Conservation (phyloP, 2,888 invertebrate genomes). For the Pinctada fucata region DNA sequence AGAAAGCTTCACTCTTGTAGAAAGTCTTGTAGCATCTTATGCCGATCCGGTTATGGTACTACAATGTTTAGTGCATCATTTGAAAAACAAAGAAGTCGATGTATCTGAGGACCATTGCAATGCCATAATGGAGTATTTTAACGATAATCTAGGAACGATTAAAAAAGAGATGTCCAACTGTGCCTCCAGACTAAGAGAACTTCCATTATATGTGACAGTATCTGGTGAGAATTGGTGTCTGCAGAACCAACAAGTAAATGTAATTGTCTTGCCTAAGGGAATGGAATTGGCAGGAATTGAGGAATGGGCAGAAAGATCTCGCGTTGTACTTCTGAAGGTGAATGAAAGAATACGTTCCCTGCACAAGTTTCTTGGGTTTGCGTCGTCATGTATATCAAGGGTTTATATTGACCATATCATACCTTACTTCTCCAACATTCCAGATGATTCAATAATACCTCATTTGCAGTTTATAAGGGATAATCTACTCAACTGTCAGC, state of each 20-base stretch:
- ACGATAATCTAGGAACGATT: constrained; percentile 3
- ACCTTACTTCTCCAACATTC: background rate
- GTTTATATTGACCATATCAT: background rate
- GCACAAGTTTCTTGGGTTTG: background rate
- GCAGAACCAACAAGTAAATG: background rate
- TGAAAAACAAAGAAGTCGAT: background rate
- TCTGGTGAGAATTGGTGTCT: constrained; percentile 14
- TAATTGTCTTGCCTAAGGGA: background rate
- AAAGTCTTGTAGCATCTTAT: background rate
- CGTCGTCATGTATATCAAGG: background rate
- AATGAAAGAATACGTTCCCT: background rate
- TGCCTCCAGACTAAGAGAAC: constrained; percentile 8
- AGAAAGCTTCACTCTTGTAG: background rate
- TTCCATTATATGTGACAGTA: constrained; percentile 28
- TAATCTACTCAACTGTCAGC: background rate
- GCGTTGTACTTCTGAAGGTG: background rate
- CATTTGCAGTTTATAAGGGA: constrained; percentile 2
- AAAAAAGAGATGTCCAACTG: background rate
- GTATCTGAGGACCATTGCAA: background rate
- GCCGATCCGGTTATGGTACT: background rate
- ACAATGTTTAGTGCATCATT: background rate
- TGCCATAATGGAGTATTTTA: background rate
- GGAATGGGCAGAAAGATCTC: constrained; percentile 5
- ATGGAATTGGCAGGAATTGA: background rate
- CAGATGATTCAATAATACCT: background rate